Evolutionary conservation across 2,113 vertebrate species (phyloP), one percentile per base, ranked within the genome.

Genomic region (Ceyx melanurus): DNA sequence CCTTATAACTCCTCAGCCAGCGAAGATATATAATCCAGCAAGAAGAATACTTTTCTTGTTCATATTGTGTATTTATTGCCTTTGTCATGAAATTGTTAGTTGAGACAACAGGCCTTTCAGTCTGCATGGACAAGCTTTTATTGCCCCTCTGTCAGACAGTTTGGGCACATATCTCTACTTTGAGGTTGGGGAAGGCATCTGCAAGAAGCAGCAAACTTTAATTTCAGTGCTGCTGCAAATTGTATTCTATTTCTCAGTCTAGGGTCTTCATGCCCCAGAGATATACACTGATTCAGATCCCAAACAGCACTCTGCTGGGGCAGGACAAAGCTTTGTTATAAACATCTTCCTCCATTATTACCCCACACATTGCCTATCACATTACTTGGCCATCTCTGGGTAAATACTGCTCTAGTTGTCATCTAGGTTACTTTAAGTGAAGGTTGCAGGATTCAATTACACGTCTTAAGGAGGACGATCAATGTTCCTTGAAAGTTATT

Each of bases 11-110:
- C 45, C 66, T 93, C 61, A 75, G 8, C 15, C 33, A 74, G 18
- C 25, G 56, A 73, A 73, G 46, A 58, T 20, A 10, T 10, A 4
- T 18, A 42, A 72, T 72, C 13, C 51, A 58, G 10, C 0, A 0
- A 80, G 28, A 9, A 72, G 42, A 80, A 66, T 45, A n/a, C 29
- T 74, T 62, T 48, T 48, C 57, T 53, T 88, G 10, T 78, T 68
- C 70, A 43, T 31, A 8, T 15, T 35, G 40, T 37, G 1, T 68
- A 42, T 77, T 81, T 80, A 37, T 29, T 85, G 46, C 5, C 11
- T 65, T 67, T 57, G 19, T 42, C 4, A 0, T 40, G 29, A 61
- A 29, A 28, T 56, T 79, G 28, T 54, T 64, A 46, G 22, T n/a
- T 72, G 20, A 72, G 19, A 45, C 1, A 7, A 22, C 74, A 78